phyloP scores from a whole-genome alignment of 2,113 vertebrate species.

The Prolemur simus region DNA sequence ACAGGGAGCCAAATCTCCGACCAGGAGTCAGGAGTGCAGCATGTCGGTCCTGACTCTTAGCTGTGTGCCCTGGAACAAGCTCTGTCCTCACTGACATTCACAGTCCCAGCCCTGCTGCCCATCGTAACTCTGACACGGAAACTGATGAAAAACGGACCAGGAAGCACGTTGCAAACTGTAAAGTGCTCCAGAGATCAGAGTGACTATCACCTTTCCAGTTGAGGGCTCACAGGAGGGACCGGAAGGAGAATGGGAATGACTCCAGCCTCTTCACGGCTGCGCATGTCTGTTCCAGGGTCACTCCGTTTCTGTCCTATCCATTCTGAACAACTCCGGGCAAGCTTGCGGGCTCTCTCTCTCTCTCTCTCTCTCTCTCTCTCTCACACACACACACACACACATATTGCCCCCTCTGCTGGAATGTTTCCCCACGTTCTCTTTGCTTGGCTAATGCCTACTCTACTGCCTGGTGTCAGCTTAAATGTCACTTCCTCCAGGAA shows the following conservation, averaged over 20 bases:
- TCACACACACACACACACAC: too few relatives aligned
- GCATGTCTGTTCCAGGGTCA: rapidly evolving
- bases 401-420: background rate
- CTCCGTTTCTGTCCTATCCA: too few relatives aligned
- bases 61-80: background rate
- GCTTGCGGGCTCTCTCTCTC: too few relatives aligned
- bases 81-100: background rate
- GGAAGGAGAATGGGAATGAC: background rate
- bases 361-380: too few relatives aligned
- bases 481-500: slow-evolving; percentile 16
- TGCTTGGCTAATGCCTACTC: background rate
- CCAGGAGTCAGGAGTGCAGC: rapidly evolving
- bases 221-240: background rate
- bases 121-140: too few relatives aligned
- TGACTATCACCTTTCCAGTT: background rate
- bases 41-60: background rate
- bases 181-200: background rate
- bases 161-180: background rate
- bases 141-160: background rate
- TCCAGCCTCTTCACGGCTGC: background rate
- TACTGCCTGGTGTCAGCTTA: background rate
- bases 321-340: background rate
- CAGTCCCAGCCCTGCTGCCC: background rate
- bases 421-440: too few relatives aligned
- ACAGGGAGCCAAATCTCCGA: background rate